These are phyloP conservation scores for Centroberyx gerrardi DNA, from an alignment of 2,797 vertebrate genomes.

Conservation along the genomic window DNA sequence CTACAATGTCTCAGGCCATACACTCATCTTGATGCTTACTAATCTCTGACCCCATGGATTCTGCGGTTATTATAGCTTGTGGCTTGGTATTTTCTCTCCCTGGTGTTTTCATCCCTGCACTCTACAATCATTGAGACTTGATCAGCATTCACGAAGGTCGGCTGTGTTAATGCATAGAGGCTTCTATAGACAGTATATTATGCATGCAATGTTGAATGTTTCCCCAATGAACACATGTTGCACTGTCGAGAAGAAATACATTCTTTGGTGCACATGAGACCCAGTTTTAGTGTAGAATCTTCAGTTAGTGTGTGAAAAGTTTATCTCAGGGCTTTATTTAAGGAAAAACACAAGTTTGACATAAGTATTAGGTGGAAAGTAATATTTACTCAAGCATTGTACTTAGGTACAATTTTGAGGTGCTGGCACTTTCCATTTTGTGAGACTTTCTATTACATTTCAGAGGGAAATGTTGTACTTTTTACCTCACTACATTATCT, in stretches of 20 bases:
- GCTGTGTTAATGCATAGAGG: slow-evolving; percentile 33
- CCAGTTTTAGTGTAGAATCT: not conserved
- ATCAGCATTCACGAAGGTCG: slow-evolving; percentile 60
- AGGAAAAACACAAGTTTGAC: no score
- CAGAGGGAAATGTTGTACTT: no score
- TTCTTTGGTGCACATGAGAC: slow-evolving; percentile 9
- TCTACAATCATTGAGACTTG: slow-evolving; percentile 35
- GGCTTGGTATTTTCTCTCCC: slow-evolving; percentile 47
- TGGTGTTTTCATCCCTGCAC: slow-evolving; percentile 47
- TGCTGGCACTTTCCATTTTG: no score
- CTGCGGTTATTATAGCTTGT: slow-evolving; percentile 30
- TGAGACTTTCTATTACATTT: no score
- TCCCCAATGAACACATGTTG: slow-evolving; percentile 1
- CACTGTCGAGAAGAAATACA: slow-evolving; percentile 35
- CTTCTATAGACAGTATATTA: slow-evolving; percentile 28
- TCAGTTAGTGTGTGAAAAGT: not conserved
- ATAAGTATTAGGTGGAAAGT: no score
- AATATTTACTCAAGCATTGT: no score
- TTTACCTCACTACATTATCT: no score
- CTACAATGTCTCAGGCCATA: slow-evolving; percentile 5
- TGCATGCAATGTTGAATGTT: slow-evolving; percentile 34
- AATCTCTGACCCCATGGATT: slow-evolving; percentile 43
- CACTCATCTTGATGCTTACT: slow-evolving; percentile 41
- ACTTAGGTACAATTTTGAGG: no score
- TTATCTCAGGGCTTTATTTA: no score